Conservation (phyloP, 35 echinoderm and acorn worm species). For the Heliocidaris erythrogramma region DNA sequence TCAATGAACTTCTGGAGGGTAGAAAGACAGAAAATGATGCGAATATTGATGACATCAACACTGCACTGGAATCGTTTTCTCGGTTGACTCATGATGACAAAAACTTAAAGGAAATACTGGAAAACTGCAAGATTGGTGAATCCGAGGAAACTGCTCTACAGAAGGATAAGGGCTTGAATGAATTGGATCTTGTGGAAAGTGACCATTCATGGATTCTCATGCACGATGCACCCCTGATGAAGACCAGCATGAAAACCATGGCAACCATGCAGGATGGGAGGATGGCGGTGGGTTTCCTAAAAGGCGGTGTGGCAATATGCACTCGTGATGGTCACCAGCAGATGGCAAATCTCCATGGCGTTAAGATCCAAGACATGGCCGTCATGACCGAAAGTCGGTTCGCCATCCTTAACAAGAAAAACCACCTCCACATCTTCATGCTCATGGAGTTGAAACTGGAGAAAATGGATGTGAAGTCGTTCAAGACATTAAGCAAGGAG, state of each 20-base stretch:
- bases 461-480: background rate
- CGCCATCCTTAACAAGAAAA: background rate
- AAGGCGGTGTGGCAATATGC: background rate
- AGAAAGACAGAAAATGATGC: background rate
- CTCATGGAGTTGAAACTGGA: background rate
- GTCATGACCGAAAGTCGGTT: slow-evolving; percentile 8
- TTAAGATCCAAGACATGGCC: background rate
- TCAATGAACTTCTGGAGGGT: background rate
- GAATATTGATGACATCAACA: background rate
- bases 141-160: too few species aligned
- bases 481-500: background rate
- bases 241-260: background rate
- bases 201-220: background rate
- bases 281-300: background rate
- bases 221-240: background rate
- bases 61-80: background rate
- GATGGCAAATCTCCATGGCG: background rate
- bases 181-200: background rate
- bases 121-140: too few species aligned
- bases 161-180: background rate
- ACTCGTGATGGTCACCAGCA: background rate
- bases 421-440: background rate
- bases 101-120: too few species aligned
- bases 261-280: background rate
- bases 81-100: background rate